Evolutionary conservation across 2,888 invertebrate species (phyloP), one percentile per base, ranked within the genome.

Genomic region (Pandemis cinnamomeana): DNA sequence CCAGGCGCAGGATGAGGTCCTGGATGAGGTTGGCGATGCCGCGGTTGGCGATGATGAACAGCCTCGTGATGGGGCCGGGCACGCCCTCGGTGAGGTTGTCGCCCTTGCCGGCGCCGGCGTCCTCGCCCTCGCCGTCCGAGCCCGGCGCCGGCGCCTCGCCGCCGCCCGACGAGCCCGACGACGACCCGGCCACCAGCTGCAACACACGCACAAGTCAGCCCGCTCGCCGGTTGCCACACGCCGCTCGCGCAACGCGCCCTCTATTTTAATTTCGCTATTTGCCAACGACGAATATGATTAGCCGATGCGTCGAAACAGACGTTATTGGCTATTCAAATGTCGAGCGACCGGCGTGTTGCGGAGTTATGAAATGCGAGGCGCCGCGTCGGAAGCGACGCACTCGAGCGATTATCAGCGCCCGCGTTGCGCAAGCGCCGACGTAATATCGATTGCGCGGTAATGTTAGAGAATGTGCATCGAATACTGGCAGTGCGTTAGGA

Each of bases 1-100:
- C 98, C 90, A 98, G 95, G 91, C 98, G 97, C 89, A 98, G 95
- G 92, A 98, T 98, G 84, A 98, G 95, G 93, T 98, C 98, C 91
- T 98, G 97, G 82, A 98, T 96, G 83, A 98, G 95, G 91, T 98
- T 98, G 84, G 98, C 97, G 83, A 98, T 95, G 80, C 98, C 98
- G 81, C 98, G 95, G 92, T 98, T 98, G 84, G 97, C 98, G 85
- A 98, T 96, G 84, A 98, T 97, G 89, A 98, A 97, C 73, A 98
- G 95, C 88, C 98, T 95, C 76, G 98, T 98, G 85, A 98, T 96
- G 72, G 98, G 98, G 82, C 98, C 98, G 90, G 98, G 98, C 83
- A 98, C 97, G 72, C 97, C 97, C 89, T 97, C 97, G 67, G 96
- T 96, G 82, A 96, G 96, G 80, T 96, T 96, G 88, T 95, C 96